These are phyloP conservation scores for Ibidorhyncha struthersii DNA, from an alignment of 2,113 vertebrate species.

Conservation along the genomic window DNA sequence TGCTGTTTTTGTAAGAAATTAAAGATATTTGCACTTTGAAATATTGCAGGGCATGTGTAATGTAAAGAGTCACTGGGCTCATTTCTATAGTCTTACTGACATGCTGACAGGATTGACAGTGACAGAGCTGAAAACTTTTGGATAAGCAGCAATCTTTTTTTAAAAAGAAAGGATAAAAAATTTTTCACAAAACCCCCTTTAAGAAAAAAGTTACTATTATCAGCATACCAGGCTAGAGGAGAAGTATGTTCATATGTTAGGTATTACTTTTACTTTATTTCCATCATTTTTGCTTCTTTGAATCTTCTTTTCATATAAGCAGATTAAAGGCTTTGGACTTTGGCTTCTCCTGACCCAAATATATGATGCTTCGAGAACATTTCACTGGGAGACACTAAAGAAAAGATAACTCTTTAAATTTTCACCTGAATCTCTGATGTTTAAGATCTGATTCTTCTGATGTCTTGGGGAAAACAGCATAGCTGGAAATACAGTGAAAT, in stretches of 20 bases:
- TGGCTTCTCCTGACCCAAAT: not conserved
- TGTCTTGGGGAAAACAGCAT: not conserved
- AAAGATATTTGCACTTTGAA: not conserved
- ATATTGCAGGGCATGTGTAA: not conserved
- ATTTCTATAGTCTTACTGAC: not conserved
- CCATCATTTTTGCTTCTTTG: not conserved
- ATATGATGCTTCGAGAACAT: not conserved
- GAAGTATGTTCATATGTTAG: not conserved
- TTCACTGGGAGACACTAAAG: not conserved
- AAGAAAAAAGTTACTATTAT: not conserved
- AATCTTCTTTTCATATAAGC: not conserved
- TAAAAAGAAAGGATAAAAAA: not conserved
- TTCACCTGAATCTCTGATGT: too few species aligned
- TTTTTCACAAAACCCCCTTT: not conserved
- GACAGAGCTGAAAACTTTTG: not conserved
- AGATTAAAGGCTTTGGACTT: constrained; percentile 6
- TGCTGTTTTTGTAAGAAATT: not conserved
- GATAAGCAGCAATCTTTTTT: not conserved
- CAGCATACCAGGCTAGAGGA: not conserved
- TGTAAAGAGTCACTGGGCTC: not conserved
- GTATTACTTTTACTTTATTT: not conserved
- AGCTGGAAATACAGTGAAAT: not conserved
- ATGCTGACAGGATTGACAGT: not conserved
- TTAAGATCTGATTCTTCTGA: not conserved
- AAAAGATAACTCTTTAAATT: not conserved